Evolutionary conservation across 1,140 invertebrate species (phyloP), one percentile per base, ranked within the genome.

Genomic region (Tetraneura akinire): DNA sequence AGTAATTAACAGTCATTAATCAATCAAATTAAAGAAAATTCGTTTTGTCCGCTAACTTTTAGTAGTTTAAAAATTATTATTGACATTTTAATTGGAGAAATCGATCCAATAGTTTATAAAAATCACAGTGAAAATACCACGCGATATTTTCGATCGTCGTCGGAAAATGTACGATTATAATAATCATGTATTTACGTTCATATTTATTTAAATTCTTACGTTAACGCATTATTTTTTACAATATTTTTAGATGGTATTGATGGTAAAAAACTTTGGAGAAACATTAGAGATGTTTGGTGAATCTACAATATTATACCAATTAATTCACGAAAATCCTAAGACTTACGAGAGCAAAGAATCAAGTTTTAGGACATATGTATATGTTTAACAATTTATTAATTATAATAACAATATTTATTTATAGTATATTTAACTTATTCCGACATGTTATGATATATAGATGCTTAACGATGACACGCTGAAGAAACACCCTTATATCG

Each of bases 341-440:
- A 18, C 6, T 60, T 78, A 78, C 6, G 16, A 78, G 29, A 78
- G 55, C n/a, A 26, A 18, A 29, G 32, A 45, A 26, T 78, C 55
- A 1, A 42, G 29, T 60, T 78, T 78, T 60, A 62, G 74, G 74
- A 16, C 74, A 8, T 47, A 62, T 1, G 74, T 78, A 45, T 23
- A 55, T 29, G 3, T 42, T 66, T 21, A 14, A 8, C 21, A 66
- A 21, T 45, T 37, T 21, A 6, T 42, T 21, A 37, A 37, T 37
- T 37, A 4, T 37, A 37, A 37, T 37, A 37, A 37, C 8, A 37
- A 37, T 37, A 37, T 37, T 37, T 37, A 37, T 4, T 37, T 37
- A 37, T 37, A 37, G 8, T 37, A 37, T 8, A 37, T 37, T 37
- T 37, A 37, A 4, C 8, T 37, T 37, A 37, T 37, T 14, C 11